Evolutionary conservation across 92 coral and sea anemone species (phyloP).

Genomic region (Desmophyllum pertusum): DNA sequence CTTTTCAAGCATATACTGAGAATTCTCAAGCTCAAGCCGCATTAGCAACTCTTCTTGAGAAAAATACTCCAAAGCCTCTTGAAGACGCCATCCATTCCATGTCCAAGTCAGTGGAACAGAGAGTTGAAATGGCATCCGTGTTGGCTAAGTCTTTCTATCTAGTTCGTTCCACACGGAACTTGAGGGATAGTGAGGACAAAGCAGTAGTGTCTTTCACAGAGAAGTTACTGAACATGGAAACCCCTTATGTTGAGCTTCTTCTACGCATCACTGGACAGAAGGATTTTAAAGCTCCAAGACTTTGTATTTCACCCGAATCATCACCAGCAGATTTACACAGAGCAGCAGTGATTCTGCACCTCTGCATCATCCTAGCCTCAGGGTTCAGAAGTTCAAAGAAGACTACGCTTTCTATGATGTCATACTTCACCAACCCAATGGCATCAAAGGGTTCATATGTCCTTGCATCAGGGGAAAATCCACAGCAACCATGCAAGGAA

Average conservation of each 20-base stretch:
- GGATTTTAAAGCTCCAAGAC: constrained; percentile 60
- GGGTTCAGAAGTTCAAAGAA: constrained; percentile 18
- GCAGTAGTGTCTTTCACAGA: constrained; percentile 51
- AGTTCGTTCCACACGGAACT: constrained; percentile 67
- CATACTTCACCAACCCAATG: constrained; percentile 60
- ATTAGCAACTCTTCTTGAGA: constrained; percentile 59
- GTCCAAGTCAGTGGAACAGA: constrained; percentile 45
- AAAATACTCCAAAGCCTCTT: constrained; percentile 36
- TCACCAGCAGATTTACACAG: constrained; percentile 68
- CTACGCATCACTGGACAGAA: constrained; percentile 62
- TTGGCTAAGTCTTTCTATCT: constrained; percentile 70
- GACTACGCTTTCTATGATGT: constrained; percentile 29
- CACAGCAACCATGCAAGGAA: constrained; percentile 6
- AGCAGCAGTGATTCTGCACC: constrained; percentile 76
- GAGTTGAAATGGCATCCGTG: constrained; percentile 64
- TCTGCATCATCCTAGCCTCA: constrained; percentile 71
- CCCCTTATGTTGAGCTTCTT: constrained; percentile 64
- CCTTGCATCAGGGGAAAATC: constrained; percentile 41
- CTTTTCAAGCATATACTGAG: constrained; percentile 39
- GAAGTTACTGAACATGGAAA: constrained; percentile 22
- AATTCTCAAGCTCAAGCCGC: constrained; percentile 66
- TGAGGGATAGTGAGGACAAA: constrained; percentile 80
- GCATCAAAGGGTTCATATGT: constrained; percentile 18
- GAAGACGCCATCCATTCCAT: constrained; percentile 22
- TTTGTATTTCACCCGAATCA: constrained; percentile 73